A percentile compares a stretch with the other conserved stretches of the same genome.
Evolutionary conservation across 2,888 invertebrate genomes (phyloP).

Genomic region (Ganaspis brasiliensis): DNA sequence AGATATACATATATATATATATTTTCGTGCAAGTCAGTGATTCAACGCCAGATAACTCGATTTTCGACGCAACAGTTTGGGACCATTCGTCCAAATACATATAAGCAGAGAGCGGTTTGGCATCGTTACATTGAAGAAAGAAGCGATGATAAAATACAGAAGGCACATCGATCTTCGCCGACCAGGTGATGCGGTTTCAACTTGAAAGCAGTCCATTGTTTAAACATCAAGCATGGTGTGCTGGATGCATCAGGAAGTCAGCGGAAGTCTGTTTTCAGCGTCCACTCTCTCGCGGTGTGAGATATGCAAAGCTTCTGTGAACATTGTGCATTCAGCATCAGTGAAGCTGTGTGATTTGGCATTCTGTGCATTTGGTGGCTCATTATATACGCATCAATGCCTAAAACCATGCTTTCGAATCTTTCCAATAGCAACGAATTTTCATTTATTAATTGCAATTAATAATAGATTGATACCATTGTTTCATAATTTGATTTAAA

Average conservation of each 20-base stretch:
- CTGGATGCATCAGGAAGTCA: constrained; percentile 73
- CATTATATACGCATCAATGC: no score
- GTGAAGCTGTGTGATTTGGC: constrained; percentile 71
- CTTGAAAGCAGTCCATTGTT: constrained; percentile 77
- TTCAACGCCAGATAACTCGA: constrained; percentile 12
- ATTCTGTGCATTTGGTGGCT: constrained; percentile 2
- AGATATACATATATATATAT: no score
- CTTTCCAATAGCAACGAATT: no score
- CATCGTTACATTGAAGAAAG: background rate
- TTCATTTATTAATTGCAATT: no score
- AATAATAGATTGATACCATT: no score
- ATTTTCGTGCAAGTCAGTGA: background rate
- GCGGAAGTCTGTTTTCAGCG: constrained; percentile 73
- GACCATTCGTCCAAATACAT: constrained; percentile 6
- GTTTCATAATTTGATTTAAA: no score
- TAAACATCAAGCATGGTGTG: constrained; percentile 77
- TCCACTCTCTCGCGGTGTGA: constrained; percentile 74
- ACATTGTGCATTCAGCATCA: constrained; percentile 77
- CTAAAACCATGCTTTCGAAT: background rate
- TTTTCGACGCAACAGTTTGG: constrained; percentile 13
- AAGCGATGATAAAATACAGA: constrained; percentile 20
- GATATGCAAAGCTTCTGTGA: constrained; percentile 79
- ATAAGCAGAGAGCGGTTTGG: constrained; percentile 7
- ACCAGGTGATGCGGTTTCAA: constrained; percentile 53
- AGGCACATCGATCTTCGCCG: constrained; percentile 34